Evolutionary conservation across 2,888 invertebrate species (phyloP).

Genomic region (Dryobotodes eremita): DNA sequence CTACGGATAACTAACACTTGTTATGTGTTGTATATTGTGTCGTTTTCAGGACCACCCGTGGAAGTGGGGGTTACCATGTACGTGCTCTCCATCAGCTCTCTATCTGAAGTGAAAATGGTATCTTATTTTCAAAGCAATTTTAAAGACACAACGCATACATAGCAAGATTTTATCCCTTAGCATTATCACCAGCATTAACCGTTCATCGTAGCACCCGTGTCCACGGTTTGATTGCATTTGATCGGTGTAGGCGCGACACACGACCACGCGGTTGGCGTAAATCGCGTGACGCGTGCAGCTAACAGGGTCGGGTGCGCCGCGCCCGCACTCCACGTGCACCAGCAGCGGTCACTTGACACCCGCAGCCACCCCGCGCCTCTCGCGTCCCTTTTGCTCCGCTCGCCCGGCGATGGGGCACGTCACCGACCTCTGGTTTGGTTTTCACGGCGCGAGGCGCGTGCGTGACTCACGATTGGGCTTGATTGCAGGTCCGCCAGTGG

Average conservation of each 20-base stretch:
- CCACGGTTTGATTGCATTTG: constrained; percentile 86
- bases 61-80: constrained; percentile 96
- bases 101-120: constrained; percentile 96
- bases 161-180: constrained; percentile 87
- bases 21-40: constrained; percentile 83
- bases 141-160: constrained; percentile 88
- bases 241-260: constrained; percentile 75
- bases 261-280: constrained; percentile 64
- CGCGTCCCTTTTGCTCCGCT: constrained; percentile 73
- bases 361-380: constrained; percentile 78
- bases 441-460: constrained; percentile 83
- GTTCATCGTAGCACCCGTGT: constrained; percentile 90
- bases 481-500: constrained; percentile 98
- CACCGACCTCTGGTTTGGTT: constrained; percentile 86
- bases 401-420: constrained; percentile 84
- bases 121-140: constrained; percentile 82
- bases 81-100: constrained; percentile 96
- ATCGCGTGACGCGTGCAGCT: constrained; percentile 41
- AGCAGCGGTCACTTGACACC: constrained; percentile 63
- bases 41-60: constrained; percentile 94
- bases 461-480: constrained; percentile 89
- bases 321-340: constrained; percentile 53
- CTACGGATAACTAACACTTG: constrained; percentile 63
- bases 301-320: constrained; percentile 52
- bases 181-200: constrained; percentile 88